phyloP scores from a whole-genome alignment of 2,888 invertebrate species.

The Papilio protenor region DNA sequence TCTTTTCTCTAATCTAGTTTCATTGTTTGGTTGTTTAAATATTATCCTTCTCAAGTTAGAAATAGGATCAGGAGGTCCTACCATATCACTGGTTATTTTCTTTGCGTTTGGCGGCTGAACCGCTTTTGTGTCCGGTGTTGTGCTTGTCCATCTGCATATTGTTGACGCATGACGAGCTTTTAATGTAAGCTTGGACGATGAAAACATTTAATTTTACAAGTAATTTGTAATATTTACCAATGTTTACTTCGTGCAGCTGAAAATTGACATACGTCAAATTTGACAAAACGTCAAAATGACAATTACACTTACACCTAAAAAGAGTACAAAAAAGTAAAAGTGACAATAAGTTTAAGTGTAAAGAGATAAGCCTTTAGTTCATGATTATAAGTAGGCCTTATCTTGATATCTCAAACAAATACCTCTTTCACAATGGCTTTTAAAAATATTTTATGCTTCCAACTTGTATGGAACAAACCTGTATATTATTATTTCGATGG shows the following conservation, averaged over 20 bases:
- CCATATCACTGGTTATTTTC: conserved; percentile 84
- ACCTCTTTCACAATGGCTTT: no score
- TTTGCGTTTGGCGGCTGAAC: conserved; percentile 71
- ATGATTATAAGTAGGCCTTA: no score
- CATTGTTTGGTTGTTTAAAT: conserved; percentile 86
- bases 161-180: conserved; percentile 49
- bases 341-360: no score
- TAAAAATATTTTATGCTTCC: no score
- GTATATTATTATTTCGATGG: conserved; percentile 1
- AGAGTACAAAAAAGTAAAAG: no score
- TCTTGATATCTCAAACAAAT: no score
- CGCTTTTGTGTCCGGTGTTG: conserved; percentile 64
- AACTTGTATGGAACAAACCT: background rate
- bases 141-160: conserved; percentile 56
- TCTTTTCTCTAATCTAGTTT: conserved; percentile 86
- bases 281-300: background rate
- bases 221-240: background rate
- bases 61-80: conserved; percentile 91
- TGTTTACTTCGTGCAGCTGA: conserved; percentile 4
- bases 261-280: conserved; percentile 2
- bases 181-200: conserved; percentile 6
- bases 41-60: conserved; percentile 91
- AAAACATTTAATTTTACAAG: conserved; percentile 12
- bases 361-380: no score
- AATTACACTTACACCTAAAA: background rate